phyloP scores from a whole-genome alignment of 1,140 invertebrate species.

The Phthorimaea operculella region DNA sequence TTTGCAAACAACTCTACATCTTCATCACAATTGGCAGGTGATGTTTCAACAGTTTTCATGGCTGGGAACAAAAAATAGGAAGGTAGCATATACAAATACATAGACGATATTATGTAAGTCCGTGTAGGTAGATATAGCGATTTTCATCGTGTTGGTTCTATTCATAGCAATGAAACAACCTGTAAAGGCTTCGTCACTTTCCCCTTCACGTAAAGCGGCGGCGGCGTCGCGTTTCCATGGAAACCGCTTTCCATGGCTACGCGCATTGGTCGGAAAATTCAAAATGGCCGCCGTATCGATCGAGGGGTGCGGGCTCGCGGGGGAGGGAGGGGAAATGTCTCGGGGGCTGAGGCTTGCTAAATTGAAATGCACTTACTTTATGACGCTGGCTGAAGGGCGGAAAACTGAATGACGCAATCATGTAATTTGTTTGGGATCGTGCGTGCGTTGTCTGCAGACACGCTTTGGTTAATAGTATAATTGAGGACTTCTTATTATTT shows the following conservation, averaged over 20 bases:
- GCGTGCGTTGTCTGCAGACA: no score
- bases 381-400: background rate
- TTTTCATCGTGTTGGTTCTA: background rate
- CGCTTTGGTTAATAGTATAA: no score
- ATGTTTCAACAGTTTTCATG: no score
- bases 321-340: conserved; percentile 2
- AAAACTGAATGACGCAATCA: background rate
- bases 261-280: conserved; percentile 65
- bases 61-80: background rate
- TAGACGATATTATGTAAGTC: background rate
- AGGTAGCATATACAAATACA: background rate
- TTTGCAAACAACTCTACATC: no score
- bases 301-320: conserved; percentile 24
- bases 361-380: conserved; percentile 8
- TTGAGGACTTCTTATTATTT: no score
- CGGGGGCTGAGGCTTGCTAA: conserved; percentile 26
- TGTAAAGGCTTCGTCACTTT: conserved; percentile 33
- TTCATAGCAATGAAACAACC: background rate
- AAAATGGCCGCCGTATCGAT: conserved; percentile 62
- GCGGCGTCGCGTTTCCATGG: conserved; percentile 43
- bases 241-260: conserved; percentile 58
- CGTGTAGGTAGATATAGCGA: background rate
- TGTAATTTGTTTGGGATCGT: no score
- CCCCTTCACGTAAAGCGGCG: conserved; percentile 40
- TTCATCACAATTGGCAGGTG: no score